These are phyloP conservation scores for Tonatia bakeri DNA, from an alignment of 2,113 vertebrate genomes.

Conservation along the genomic window DNA sequence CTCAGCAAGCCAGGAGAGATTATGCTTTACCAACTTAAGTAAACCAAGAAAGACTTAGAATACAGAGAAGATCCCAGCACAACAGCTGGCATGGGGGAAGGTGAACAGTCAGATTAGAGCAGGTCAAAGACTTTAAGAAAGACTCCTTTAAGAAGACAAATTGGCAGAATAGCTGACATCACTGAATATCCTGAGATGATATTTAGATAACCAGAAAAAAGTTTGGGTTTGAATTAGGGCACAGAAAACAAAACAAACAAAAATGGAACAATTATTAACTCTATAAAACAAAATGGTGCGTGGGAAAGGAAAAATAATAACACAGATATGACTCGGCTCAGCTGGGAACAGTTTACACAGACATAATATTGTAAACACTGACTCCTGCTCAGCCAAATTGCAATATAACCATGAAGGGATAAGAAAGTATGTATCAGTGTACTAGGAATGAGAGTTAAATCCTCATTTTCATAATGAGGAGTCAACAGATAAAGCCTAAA, in stretches of 20 bases:
- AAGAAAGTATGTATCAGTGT: not conserved
- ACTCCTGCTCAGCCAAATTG: constrained; percentile 46
- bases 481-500: not conserved
- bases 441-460: not conserved
- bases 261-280: constrained; percentile 37
- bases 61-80: not conserved
- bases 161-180: not conserved
- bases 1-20: not conserved
- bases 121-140: not conserved
- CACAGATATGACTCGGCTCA: not conserved
- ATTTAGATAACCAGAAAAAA: not conserved
- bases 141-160: not conserved
- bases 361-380: constrained; percentile 35
- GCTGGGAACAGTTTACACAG: constrained; percentile 7
- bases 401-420: not conserved
- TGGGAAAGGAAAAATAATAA: constrained; percentile 30
- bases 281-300: constrained; percentile 29
- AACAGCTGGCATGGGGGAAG: not conserved
- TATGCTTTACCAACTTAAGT: not conserved
- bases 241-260: constrained; percentile 35
- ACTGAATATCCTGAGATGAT: not conserved
- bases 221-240: not conserved
- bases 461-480: constrained; percentile 16
- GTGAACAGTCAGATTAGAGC: not conserved
- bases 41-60: not conserved